phyloP scores from a whole-genome alignment of 2,797 vertebrate species.

The Cephalopachus bancanus region DNA sequence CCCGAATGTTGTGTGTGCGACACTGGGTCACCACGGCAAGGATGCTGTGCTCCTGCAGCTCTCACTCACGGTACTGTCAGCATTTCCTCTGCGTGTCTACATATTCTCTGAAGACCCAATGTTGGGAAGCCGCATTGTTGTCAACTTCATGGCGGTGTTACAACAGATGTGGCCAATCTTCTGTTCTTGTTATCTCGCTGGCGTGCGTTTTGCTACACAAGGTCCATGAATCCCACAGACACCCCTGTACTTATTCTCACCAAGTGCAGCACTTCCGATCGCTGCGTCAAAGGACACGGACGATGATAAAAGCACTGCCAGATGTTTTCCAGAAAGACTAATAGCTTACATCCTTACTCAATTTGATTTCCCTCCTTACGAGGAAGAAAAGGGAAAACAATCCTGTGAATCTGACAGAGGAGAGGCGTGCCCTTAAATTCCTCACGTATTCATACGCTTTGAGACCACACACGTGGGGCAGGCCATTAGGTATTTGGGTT shows the following conservation, averaged over 20 bases:
- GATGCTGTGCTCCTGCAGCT: neutral
- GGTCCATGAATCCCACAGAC: neutral
- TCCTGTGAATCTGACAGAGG: neutral
- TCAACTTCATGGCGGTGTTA: neutral
- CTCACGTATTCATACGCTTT: neutral
- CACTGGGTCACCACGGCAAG: neutral
- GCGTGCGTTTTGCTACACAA: neutral
- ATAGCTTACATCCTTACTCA: neutral
- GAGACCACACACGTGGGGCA: neutral
- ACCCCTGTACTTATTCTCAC: neutral
- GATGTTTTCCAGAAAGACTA: neutral
- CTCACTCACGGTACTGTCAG: neutral
- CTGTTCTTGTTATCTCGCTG: neutral
- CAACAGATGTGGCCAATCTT: neutral
- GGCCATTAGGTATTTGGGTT: neutral
- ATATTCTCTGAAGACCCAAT: neutral
- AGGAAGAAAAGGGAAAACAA: neutral
- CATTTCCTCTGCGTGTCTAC: conserved; percentile 11
- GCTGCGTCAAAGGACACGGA: neutral
- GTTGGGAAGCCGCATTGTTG: neutral
- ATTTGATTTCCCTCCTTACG: neutral
- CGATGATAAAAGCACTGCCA: neutral
- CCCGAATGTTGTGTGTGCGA: neutral
- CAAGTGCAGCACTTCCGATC: neutral
- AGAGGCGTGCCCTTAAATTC: neutral